A percentile compares a stretch with the other conserved stretches of the same genome.
phyloP scores from a whole-genome alignment of 2,888 invertebrate species.

The Anthoptus insignis region DNA sequence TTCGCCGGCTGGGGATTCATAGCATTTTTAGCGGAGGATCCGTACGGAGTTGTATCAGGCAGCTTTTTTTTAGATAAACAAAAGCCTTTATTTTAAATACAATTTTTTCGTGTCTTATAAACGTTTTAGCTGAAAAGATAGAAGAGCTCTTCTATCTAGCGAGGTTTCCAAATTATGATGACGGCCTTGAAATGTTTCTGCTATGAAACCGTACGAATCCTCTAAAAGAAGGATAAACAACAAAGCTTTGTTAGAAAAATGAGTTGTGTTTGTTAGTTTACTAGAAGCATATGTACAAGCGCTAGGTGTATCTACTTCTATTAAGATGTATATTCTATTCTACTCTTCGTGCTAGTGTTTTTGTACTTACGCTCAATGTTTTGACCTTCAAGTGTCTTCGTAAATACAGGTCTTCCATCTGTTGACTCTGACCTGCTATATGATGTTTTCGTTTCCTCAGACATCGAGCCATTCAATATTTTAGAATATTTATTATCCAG shows the following conservation, averaged over 20 bases:
- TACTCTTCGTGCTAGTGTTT: constrained; percentile 45
- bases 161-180: constrained; percentile 15
- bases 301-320: constrained; percentile 73
- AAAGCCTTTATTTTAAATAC: constrained; percentile 29
- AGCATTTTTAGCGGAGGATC: constrained; percentile 64
- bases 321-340: constrained; percentile 13
- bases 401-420: constrained; percentile 90
- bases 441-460: constrained; percentile 60
- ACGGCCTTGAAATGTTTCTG: constrained; percentile 4
- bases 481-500: constrained; percentile 71
- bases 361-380: constrained; percentile 93
- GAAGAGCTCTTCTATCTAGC: not conserved
- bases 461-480: constrained; percentile 71
- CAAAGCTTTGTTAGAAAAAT: constrained; percentile 75
- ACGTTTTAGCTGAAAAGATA: no score
- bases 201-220: constrained; percentile 63
- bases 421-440: constrained; percentile 65
- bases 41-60: constrained; percentile 58
- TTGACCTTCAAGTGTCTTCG: constrained; percentile 91
- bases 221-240: constrained; percentile 48
- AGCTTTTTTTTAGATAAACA: constrained; percentile 21
- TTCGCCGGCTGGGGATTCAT: constrained; percentile 91
- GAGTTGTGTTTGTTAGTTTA: constrained; percentile 77
- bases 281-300: constrained; percentile 85
- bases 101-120: constrained; percentile 19